Evolutionary conservation across 1,140 invertebrate species (phyloP).

Genomic region (Telenomus remus): DNA sequence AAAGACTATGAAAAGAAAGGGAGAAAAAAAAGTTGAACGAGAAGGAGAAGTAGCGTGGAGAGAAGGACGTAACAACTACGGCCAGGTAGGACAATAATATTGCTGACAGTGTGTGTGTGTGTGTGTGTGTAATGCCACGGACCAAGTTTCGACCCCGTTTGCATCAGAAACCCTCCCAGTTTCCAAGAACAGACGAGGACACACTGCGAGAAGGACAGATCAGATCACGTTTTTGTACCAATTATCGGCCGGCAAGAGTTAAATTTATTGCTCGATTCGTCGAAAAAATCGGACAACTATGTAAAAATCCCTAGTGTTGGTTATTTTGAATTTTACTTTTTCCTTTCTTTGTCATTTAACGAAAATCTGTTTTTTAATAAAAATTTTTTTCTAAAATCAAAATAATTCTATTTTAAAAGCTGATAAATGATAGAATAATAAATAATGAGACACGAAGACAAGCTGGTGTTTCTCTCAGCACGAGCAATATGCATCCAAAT

Average conservation of each 20-base stretch:
- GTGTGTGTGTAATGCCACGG: conserved; percentile 38
- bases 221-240: conserved; percentile 52
- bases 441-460: conserved; percentile 55
- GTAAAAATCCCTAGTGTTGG: neutral
- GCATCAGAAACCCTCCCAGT: conserved; percentile 57
- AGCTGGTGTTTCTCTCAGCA: conserved; percentile 20
- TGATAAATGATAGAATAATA: conserved; percentile 57
- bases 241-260: conserved; percentile 40
- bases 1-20: conserved; percentile 9
- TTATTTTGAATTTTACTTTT: neutral
- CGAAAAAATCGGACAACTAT: conserved; percentile 18
- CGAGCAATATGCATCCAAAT: conserved; percentile 32
- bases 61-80: conserved; percentile 59
- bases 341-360: no score
- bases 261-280: conserved; percentile 40
- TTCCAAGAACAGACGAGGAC: conserved; percentile 62
- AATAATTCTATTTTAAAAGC: no score
- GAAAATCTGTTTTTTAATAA: no score
- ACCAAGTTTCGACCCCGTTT: conserved; percentile 68
- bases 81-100: conserved; percentile 64
- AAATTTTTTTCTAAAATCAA: no score
- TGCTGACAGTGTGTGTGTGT: conserved; percentile 22
- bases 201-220: conserved; percentile 29
- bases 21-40: conserved; percentile 27
- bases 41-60: conserved; percentile 11